A percentile compares a stretch with the other conserved stretches of the same genome.
Evolutionary conservation across 2,797 vertebrate genomes (phyloP).

Genomic region (Hemibagrus guttatus): DNA sequence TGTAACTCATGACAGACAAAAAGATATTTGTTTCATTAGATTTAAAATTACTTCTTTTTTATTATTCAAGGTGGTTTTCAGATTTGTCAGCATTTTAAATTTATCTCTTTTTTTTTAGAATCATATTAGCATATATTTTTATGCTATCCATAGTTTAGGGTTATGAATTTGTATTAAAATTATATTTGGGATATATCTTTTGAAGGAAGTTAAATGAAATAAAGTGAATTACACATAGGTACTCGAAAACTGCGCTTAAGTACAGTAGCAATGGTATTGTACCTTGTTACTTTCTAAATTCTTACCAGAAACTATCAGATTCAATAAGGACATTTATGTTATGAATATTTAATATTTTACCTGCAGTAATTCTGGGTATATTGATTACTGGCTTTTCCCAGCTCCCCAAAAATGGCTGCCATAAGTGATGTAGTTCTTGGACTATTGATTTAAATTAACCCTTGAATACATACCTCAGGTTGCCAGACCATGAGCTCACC

Average conservation of each 20-base stretch:
- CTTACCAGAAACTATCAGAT: background rate
- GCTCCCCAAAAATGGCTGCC: background rate
- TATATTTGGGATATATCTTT: background rate
- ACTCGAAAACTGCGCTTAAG: background rate
- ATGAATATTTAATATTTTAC: background rate
- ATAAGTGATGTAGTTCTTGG: background rate
- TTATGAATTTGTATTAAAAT: background rate
- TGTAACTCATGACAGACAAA: background rate
- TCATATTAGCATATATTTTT: background rate
- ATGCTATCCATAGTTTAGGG: background rate
- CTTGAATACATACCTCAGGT: slow-evolving; percentile 11
- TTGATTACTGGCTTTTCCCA: background rate
- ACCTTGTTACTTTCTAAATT: background rate
- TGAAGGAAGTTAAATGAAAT: background rate
- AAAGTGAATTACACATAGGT: background rate
- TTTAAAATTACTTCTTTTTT: background rate
- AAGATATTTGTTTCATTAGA: background rate
- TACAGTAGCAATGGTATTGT: background rate
- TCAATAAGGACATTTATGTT: background rate
- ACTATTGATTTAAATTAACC: slow-evolving; percentile 67
- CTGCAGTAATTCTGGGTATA: no score
- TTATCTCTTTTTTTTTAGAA: background rate
- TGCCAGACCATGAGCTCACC: slow-evolving; percentile 8
- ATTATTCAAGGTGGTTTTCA: background rate
- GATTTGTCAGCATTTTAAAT: background rate